Conservation (phyloP, 2,797 vertebrate genomes). For the Gadopsis marmoratus region DNA sequence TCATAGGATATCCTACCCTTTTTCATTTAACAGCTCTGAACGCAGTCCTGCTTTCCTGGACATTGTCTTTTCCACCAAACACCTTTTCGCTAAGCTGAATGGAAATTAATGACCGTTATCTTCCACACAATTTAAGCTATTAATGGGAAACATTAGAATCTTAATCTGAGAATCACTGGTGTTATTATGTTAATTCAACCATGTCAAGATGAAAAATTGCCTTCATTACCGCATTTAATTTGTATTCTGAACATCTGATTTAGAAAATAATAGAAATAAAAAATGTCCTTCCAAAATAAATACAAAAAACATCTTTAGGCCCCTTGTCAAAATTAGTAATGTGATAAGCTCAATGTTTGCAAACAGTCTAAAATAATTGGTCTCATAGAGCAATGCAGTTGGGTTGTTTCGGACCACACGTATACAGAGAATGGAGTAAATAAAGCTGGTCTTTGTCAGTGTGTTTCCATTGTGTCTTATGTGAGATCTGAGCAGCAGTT, state of each 20-base stretch:
- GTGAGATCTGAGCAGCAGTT: slow-evolving; percentile 36
- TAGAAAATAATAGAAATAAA: not conserved
- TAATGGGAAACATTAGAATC: slow-evolving; percentile 38
- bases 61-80: slow-evolving; percentile 28
- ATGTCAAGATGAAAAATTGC: slow-evolving; percentile 65
- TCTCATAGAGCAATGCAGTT: slow-evolving; percentile 52
- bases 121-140: slow-evolving; percentile 54
- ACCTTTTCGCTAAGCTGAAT: slow-evolving; percentile 38
- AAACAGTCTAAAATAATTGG: slow-evolving; percentile 54
- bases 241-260: slow-evolving; percentile 9
- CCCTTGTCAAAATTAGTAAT: slow-evolving; percentile 53
- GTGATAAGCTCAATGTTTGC: slow-evolving; percentile 35
- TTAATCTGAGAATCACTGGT: slow-evolving; percentile 47
- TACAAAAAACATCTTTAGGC: slow-evolving; percentile 6
- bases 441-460: slow-evolving; percentile 27
- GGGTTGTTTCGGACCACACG: slow-evolving; percentile 19
- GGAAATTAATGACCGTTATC: slow-evolving; percentile 70
- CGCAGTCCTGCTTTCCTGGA: slow-evolving; percentile 19
- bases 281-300: not conserved
- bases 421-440: slow-evolving; percentile 11
- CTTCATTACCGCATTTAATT: slow-evolving; percentile 55
- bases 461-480: slow-evolving; percentile 39
- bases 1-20: slow-evolving; percentile 47
- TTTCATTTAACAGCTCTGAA: slow-evolving; percentile 65
- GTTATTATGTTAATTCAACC: slow-evolving; percentile 55